A percentile compares a stretch with the other conserved stretches of the same genome.
Evolutionary conservation across 2,888 invertebrate species (phyloP).

Genomic region (Anoncus sp.): DNA sequence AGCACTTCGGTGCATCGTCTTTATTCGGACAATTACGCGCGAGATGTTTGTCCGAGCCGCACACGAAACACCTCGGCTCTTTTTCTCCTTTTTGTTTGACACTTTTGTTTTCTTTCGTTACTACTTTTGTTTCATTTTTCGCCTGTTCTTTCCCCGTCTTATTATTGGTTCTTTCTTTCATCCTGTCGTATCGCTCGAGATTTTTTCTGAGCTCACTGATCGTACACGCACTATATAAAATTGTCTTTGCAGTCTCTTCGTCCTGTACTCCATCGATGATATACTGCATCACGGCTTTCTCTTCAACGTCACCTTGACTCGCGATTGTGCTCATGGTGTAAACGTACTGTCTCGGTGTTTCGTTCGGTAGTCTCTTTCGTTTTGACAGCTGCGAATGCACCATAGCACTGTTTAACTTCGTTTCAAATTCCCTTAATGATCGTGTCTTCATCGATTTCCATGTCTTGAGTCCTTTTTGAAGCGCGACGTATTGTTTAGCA

Average conservation of each 20-base stretch:
- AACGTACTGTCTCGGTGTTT: conserved; percentile 61
- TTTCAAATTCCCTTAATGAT: conserved; percentile 52
- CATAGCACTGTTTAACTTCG: conserved; percentile 56
- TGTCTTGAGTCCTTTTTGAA: conserved; percentile 43
- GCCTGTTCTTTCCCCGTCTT: conserved; percentile 4
- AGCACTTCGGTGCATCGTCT: conserved; percentile 54
- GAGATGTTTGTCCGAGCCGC: conserved; percentile 42
- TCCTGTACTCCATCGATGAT: conserved; percentile 56
- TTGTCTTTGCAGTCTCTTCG: conserved; percentile 49
- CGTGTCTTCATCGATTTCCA: conserved; percentile 58
- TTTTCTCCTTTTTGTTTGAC: conserved; percentile 22
- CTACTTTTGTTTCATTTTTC: conserved; percentile 4
- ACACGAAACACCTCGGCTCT: conserved; percentile 40
- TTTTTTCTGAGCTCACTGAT: conserved; percentile 53
- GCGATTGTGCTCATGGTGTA: conserved; percentile 63
- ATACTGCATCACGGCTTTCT: conserved; percentile 56
- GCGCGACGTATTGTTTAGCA: conserved; percentile 62
- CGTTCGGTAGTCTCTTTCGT: conserved; percentile 40
- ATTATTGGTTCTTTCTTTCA: conserved; percentile 11
- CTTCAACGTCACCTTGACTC: conserved; percentile 55
- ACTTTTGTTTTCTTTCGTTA: conserved; percentile 20
- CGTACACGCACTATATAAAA: conserved; percentile 50
- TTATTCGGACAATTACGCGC: conserved; percentile 39
- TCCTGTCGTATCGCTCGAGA: conserved; percentile 42
- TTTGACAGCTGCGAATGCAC: conserved; percentile 56